Conservation (phyloP, 2,797 vertebrate species). For the Tarsius wallacei region DNA sequence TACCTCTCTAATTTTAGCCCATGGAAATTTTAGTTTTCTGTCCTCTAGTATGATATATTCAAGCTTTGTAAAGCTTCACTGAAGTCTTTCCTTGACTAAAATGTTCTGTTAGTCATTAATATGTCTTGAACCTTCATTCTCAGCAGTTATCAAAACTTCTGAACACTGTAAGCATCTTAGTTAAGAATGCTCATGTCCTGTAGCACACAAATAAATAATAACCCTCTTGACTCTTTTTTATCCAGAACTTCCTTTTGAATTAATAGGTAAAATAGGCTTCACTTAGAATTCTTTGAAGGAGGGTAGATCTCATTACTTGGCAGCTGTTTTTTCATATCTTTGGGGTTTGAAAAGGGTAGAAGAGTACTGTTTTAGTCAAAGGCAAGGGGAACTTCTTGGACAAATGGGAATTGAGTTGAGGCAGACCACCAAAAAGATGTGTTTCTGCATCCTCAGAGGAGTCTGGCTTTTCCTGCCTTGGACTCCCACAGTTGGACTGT, state of each 20-base stretch:
- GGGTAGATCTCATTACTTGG: not conserved
- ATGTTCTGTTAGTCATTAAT: slow-evolving; percentile 34
- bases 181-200: slow-evolving; percentile 2
- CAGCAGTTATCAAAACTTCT: not conserved
- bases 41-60: not conserved
- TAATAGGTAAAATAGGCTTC: not conserved
- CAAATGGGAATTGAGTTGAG: not conserved
- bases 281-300: not conserved
- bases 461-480: not conserved
- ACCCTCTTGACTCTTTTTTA: not conserved
- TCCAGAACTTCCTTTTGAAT: slow-evolving; percentile 2
- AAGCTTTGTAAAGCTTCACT: slow-evolving; percentile 6
- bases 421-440: not conserved
- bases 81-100: not conserved
- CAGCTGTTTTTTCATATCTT: not conserved
- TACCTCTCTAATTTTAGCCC: not conserved
- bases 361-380: not conserved
- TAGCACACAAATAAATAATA: slow-evolving; percentile 2
- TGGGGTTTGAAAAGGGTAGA: not conserved
- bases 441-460: not conserved
- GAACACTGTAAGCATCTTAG: not conserved
- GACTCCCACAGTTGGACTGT: not conserved
- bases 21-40: not conserved
- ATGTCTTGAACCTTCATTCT: not conserved
- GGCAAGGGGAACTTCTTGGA: not conserved